These are phyloP conservation scores for Agrochola macilenta DNA, from an alignment of 2,888 invertebrate genomes.

Conservation along the genomic window DNA sequence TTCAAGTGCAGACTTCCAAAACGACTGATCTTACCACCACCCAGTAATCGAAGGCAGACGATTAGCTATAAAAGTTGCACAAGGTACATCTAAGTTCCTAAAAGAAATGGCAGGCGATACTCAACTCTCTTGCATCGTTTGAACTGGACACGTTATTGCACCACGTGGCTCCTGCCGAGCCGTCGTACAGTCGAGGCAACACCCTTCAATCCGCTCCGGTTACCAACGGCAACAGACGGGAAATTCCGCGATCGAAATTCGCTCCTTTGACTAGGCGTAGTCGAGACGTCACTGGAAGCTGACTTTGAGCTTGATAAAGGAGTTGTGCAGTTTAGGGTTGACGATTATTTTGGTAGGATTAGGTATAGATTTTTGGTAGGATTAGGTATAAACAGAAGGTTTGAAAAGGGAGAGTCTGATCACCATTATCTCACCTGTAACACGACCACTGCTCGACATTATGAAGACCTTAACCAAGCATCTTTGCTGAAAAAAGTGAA, in stretches of 20 bases:
- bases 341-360: neutral
- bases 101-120: slow-evolving; percentile 18
- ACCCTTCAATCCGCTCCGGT: slow-evolving; percentile 40
- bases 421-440: too few species aligned
- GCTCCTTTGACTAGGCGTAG: slow-evolving; percentile 22
- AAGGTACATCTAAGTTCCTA: neutral
- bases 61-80: neutral
- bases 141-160: slow-evolving; percentile 8
- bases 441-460: too few species aligned
- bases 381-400: neutral
- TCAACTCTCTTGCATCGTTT: neutral
- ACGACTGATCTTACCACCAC: neutral
- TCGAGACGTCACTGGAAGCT: slow-evolving; percentile 6
- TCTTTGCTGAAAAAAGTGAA: neutral
- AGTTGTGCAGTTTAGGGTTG: neutral
- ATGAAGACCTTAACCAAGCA: neutral
- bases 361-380: neutral
- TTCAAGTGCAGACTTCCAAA: neutral
- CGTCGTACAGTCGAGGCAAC: slow-evolving; percentile 21
- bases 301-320: neutral
- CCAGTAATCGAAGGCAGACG: neutral
- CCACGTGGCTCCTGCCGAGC: slow-evolving; percentile 29
- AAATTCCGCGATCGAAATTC: slow-evolving; percentile 16
- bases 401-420: neutral
- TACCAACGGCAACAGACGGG: slow-evolving; percentile 21